Percentiles rank a stretch among this genome's conserved stretches.
These are phyloP conservation scores for Peromyscus maniculatus DNA, from an alignment of 2,113 vertebrate genomes.

Conservation along the genomic window DNA sequence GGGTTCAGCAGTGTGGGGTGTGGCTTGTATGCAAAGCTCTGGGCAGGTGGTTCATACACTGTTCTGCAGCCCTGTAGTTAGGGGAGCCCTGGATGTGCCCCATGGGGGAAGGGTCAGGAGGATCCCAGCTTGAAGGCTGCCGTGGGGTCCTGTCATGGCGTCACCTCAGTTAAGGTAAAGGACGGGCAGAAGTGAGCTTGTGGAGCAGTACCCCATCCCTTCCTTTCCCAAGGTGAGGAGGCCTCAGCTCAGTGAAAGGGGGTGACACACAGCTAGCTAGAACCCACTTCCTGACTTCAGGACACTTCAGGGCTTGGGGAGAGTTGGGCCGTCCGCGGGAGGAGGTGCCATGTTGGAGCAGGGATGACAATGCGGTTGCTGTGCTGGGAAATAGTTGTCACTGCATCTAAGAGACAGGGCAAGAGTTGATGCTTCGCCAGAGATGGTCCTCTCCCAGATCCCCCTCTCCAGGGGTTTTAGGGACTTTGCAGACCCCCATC, in stretches of 20 bases:
- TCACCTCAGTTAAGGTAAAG: neutral
- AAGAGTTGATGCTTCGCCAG: neutral
- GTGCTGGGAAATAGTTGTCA: neutral
- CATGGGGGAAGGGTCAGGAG: neutral
- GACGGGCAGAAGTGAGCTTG: neutral
- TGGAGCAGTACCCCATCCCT: neutral
- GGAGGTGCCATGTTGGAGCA: neutral
- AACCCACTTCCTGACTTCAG: neutral
- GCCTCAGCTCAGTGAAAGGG: neutral
- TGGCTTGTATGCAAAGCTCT: neutral
- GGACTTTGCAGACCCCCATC: neutral
- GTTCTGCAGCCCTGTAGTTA: neutral
- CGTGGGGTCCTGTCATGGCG: accelerated
- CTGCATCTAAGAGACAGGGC: neutral
- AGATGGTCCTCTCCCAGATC: neutral
- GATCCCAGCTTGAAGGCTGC: neutral
- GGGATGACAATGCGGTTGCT: neutral
- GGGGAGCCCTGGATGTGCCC: neutral
- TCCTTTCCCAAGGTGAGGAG: neutral
- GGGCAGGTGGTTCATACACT: too few relatives aligned
- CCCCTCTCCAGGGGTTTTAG: neutral
- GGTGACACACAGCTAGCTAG: neutral
- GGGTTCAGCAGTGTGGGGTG: accelerated
- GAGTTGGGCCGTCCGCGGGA: neutral
- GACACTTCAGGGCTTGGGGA: neutral